These are phyloP conservation scores for Lagopus muta DNA, from an alignment of 2,113 vertebrate species.

Conservation along the genomic window DNA sequence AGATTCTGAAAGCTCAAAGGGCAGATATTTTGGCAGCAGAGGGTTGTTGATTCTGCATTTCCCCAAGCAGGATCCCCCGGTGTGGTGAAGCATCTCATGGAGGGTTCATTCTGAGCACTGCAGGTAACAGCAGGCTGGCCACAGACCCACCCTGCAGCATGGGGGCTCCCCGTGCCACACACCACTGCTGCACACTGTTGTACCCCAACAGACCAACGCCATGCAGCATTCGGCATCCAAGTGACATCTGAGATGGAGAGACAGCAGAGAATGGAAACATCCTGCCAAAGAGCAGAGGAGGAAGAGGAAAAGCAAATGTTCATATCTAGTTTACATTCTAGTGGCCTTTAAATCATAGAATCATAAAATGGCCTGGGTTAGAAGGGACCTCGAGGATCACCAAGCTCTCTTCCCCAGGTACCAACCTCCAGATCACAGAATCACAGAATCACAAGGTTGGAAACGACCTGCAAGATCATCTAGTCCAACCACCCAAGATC, in stretches of 20 bases:
- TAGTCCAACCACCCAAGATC: too few species aligned
- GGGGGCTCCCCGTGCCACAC: background rate
- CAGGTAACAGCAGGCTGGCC: background rate
- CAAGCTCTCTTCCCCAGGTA: too few species aligned
- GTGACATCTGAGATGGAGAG: background rate
- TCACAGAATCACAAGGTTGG: too few species aligned
- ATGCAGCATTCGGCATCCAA: background rate
- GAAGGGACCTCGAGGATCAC: too few species aligned
- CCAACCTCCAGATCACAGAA: too few species aligned
- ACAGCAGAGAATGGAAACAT: background rate
- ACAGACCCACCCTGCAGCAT: accelerated
- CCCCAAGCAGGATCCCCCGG: background rate
- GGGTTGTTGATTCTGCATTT: background rate
- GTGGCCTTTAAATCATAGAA: background rate
- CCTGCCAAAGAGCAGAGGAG: background rate
- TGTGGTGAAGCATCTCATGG: background rate
- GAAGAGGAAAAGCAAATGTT: background rate
- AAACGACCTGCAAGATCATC: too few species aligned
- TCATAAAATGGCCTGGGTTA: too few species aligned
- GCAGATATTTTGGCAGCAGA: accelerated
- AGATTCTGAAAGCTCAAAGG: accelerated
- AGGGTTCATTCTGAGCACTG: background rate
- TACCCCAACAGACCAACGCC: background rate
- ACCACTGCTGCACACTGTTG: accelerated
- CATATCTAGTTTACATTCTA: background rate